Evolutionary conservation across 1,140 invertebrate species (phyloP).

Genomic region (Ephestia elutella): DNA sequence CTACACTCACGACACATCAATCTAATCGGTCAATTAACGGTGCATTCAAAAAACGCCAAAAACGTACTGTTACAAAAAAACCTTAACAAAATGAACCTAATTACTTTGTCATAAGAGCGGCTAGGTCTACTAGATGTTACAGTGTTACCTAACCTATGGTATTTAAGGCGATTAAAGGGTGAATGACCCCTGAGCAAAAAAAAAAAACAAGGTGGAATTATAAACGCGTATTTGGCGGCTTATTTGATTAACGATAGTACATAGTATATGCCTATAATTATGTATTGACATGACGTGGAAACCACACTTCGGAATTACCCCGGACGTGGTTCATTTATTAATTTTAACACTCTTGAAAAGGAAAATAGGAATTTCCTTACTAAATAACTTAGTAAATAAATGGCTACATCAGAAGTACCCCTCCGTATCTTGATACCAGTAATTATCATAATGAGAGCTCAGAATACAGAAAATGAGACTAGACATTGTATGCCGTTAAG

Average conservation of each 20-base stretch:
- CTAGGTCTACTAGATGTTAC: background rate
- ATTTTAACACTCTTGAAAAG: background rate
- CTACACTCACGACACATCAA: background rate
- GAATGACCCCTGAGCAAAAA: background rate
- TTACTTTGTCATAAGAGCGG: background rate
- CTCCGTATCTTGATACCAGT: no score
- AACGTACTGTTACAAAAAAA: background rate
- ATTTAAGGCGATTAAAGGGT: background rate
- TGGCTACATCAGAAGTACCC: no score
- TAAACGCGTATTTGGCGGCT: background rate
- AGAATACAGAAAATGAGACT: no score
- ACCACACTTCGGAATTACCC: background rate
- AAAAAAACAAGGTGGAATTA: background rate
- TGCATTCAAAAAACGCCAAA: background rate
- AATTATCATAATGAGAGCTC: no score
- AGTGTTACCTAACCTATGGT: background rate
- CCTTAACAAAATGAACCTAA: background rate
- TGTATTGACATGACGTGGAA: background rate
- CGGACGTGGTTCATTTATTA: background rate
- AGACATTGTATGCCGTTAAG: no score
- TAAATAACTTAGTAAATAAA: no score
- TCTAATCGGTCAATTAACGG: slow-evolving; percentile 1
- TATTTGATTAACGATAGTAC: slow-evolving; percentile 1
- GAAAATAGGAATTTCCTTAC: no score
- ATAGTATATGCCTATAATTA: background rate